Evolutionary conservation across 1,140 invertebrate genomes (phyloP).

Genomic region (Calosoma granatense): DNA sequence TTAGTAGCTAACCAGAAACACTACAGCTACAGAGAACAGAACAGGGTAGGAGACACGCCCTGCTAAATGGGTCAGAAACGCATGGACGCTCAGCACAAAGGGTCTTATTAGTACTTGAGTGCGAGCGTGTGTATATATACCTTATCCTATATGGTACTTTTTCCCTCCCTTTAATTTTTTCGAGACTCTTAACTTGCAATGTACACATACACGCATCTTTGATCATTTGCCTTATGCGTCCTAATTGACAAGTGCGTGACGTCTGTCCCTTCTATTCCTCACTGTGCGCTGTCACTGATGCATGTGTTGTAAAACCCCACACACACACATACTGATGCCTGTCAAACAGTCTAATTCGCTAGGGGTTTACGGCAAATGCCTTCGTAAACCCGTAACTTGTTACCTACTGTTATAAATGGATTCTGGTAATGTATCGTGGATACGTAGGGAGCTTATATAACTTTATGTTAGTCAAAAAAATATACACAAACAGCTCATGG

Average conservation of each 20-base stretch:
- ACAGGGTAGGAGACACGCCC: not conserved
- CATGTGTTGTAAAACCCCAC: not conserved
- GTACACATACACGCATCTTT: not conserved
- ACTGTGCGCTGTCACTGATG: not conserved
- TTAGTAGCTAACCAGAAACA: not conserved
- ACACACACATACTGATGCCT: not conserved
- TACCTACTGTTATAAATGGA: not conserved
- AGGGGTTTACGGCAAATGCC: not conserved
- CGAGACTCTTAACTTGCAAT: not conserved
- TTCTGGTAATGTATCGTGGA: not conserved
- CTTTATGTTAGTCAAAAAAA: too few species aligned
- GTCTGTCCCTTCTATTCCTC: not conserved
- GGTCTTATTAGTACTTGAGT: conserved; percentile 4
- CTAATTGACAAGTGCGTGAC: conserved; percentile 2
- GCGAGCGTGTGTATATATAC: not conserved
- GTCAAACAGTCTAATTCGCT: not conserved
- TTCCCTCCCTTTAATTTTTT: not conserved
- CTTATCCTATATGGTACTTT: not conserved
- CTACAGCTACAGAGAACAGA: not conserved
- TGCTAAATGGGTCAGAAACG: conserved; percentile 6
- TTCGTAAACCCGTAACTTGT: not conserved
- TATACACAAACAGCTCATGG: too few species aligned
- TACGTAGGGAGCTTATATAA: too few species aligned
- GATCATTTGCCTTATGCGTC: not conserved
- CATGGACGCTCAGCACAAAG: not conserved